These are phyloP conservation scores for Tapera naevia DNA, from an alignment of 2,797 vertebrate genomes.

Conservation along the genomic window DNA sequence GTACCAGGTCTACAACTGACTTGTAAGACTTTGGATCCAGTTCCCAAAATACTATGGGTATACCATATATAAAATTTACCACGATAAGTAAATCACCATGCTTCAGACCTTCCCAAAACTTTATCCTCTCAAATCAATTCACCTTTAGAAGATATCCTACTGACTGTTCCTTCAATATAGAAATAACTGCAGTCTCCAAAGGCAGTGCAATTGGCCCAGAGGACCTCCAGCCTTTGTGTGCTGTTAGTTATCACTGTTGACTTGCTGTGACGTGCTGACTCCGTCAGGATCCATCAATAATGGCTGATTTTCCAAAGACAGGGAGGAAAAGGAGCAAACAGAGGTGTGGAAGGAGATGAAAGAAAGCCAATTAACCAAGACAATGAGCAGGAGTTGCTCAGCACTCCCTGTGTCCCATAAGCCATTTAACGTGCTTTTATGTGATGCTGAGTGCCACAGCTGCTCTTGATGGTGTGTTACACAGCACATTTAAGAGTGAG, in stretches of 20 bases:
- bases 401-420: not conserved
- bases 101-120: not conserved
- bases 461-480: not conserved
- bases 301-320: not conserved
- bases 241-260: not conserved
- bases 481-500: not conserved
- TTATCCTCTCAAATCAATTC: not conserved
- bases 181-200: not conserved
- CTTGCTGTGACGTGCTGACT: not conserved
- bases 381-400: not conserved
- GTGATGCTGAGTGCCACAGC: not conserved
- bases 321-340: not conserved
- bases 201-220: not conserved
- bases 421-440: not conserved
- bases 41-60: not conserved
- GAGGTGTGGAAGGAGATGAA: not conserved
- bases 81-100: not conserved
- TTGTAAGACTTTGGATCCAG: not conserved
- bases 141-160: not conserved
- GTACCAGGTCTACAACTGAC: not conserved
- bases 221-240: not conserved
- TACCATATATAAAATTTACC: not conserved
- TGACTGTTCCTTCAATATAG: not conserved
- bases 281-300: not conserved
- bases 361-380: not conserved